A percentile compares a stretch with the other conserved stretches of the same genome.
These are phyloP conservation scores for Ciconia nigra DNA, from an alignment of 2,797 vertebrate species.

Conservation along the genomic window DNA sequence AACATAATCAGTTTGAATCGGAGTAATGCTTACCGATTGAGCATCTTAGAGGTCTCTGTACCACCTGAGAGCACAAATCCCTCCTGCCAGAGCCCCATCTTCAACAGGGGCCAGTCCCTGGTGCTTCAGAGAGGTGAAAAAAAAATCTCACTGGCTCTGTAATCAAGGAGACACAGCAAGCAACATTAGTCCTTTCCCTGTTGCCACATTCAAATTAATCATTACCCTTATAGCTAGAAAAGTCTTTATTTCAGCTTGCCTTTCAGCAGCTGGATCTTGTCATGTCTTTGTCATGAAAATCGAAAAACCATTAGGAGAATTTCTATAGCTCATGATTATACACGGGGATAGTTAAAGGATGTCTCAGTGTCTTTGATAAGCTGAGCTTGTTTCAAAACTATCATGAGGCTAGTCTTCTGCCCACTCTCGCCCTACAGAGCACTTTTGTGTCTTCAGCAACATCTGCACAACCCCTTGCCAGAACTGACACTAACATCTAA, in stretches of 20 bases:
- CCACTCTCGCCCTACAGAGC: not conserved
- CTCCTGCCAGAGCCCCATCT: not conserved
- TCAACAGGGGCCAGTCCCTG: not conserved
- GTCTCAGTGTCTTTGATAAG: not conserved
- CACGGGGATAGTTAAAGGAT: not conserved
- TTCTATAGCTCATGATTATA: not conserved
- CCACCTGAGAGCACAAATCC: not conserved
- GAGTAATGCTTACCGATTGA: fast-evolving
- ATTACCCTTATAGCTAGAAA: not conserved
- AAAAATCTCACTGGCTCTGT: not conserved
- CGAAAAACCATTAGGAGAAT: no score
- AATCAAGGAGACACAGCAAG: not conserved
- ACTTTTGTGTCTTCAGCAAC: not conserved
- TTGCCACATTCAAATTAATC: fast-evolving
- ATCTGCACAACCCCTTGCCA: not conserved
- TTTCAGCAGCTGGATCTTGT: not conserved
- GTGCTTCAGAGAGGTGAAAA: not conserved
- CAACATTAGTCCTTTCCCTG: not conserved
- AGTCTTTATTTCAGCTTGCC: not conserved
- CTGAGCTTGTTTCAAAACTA: not conserved
- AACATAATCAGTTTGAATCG: fast-evolving
- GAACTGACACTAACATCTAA: not conserved
- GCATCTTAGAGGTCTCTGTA: not conserved
- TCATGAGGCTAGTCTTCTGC: not conserved
- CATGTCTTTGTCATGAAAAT: not conserved